Conservation (phyloP, 2,113 vertebrate species). For the Felis chaus region DNA sequence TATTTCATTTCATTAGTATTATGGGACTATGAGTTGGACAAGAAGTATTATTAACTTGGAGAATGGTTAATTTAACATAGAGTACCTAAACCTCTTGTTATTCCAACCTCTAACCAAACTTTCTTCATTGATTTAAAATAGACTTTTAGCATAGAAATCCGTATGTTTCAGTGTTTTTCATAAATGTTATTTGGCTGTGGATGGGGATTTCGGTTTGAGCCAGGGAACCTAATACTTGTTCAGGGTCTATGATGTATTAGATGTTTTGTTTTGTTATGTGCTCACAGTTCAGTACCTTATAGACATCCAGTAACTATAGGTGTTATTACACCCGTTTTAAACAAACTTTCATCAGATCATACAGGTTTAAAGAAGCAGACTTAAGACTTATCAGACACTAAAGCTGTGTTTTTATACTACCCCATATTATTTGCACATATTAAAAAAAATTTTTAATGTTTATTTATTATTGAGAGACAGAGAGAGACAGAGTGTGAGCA, state of each 20-base stretch:
- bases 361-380: background rate
- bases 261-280: background rate
- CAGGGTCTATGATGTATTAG: background rate
- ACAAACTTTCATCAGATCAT: background rate
- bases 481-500: no score
- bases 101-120: background rate
- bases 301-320: background rate
- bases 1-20: conserved; percentile 26
- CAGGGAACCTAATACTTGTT: background rate
- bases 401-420: background rate
- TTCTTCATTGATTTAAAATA: background rate
- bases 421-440: background rate
- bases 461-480: no score
- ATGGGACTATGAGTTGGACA: background rate
- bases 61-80: conserved; percentile 12
- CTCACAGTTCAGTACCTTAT: background rate
- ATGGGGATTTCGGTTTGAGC: background rate
- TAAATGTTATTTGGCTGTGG: background rate
- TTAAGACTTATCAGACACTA: background rate
- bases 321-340: background rate
- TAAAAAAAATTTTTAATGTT: background rate
- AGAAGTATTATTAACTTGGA: conserved; percentile 24
- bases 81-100: conserved; percentile 17
- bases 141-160: background rate
- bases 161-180: background rate